Conservation (phyloP, 2,888 invertebrate species). For the Fragum sueziense region DNA sequence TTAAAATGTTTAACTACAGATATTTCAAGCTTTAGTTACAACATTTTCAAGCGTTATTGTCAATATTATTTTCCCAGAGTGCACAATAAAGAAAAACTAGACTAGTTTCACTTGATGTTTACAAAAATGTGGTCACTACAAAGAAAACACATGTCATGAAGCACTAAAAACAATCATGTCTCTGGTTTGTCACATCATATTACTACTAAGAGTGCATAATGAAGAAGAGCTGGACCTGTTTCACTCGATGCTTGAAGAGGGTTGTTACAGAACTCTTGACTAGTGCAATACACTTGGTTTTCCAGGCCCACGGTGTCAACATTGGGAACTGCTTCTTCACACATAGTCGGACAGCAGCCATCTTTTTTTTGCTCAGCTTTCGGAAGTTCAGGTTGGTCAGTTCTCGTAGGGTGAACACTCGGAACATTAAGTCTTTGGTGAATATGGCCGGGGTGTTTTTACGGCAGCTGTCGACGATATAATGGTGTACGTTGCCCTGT, state of each 20-base stretch:
- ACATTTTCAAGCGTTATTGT: too few relatives aligned
- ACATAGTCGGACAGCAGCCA: conserved; percentile 44
- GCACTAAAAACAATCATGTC: too few relatives aligned
- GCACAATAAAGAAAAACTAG: too few relatives aligned
- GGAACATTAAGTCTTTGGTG: conserved; percentile 51
- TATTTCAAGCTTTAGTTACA: too few relatives aligned
- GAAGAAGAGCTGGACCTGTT: conserved; percentile 51
- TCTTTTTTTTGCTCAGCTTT: conserved; percentile 12
- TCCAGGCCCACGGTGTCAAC: conserved; percentile 24
- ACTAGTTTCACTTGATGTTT: too few relatives aligned
- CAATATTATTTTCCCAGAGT: too few relatives aligned
- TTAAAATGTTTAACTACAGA: too few relatives aligned
- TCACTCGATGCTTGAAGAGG: conserved; percentile 48
- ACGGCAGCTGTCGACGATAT: conserved; percentile 49
- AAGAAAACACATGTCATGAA: too few relatives aligned
- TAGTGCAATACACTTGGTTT: conserved; percentile 25
- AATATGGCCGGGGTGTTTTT: conserved; percentile 43
- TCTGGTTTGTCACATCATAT: too few relatives aligned
- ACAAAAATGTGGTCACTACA: too few relatives aligned
- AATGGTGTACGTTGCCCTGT: conserved; percentile 41
- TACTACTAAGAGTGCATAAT: conserved; percentile 33
- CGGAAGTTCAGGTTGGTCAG: conserved; percentile 25
- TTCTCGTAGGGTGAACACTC: conserved; percentile 47
- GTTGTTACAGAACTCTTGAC: conserved; percentile 45
- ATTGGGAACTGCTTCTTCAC: conserved; percentile 33